Evolutionary conservation across 2,888 invertebrate genomes (phyloP).

Genomic region (Agrypnus murinus): DNA sequence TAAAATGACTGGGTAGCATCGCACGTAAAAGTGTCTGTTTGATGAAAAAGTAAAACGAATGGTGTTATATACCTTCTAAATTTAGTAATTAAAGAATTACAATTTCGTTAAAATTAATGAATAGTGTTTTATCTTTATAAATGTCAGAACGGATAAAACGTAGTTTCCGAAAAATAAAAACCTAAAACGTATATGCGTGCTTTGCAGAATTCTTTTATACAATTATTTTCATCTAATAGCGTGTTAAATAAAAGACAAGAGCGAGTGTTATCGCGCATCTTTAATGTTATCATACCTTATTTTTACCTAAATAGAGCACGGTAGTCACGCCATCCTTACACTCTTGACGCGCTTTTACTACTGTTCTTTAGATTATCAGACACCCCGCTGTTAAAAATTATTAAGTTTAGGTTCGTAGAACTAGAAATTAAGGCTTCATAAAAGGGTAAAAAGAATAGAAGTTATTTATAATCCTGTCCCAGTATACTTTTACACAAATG

Average conservation of each 20-base stretch:
- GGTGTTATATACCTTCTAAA: too few relatives aligned
- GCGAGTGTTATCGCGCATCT: conserved; percentile 52
- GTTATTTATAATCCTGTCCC: conserved; percentile 25
- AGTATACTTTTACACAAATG: conserved; percentile 26
- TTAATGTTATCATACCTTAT: conserved; percentile 53
- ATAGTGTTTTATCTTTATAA: conserved; percentile 22
- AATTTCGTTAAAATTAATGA: conserved; percentile 35
- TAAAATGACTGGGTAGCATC: too few relatives aligned
- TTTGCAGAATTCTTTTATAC: conserved; percentile 37
- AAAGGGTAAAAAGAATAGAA: conserved; percentile 6
- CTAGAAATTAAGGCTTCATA: conserved; percentile 33
- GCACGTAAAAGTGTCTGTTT: too few relatives aligned
- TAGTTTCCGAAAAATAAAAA: conserved; percentile 39
- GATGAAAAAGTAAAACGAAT: too few relatives aligned
- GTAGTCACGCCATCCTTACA: conserved; percentile 47
- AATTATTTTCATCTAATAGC: conserved; percentile 50
- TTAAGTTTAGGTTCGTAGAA: conserved; percentile 33
- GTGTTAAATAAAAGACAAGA: conserved; percentile 53
- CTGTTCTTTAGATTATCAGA: conserved; percentile 41
- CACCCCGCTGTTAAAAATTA: conserved; percentile 41
- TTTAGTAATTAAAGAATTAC: background rate
- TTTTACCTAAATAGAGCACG: conserved; percentile 51
- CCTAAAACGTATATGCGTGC: conserved; percentile 43
- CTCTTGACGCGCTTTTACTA: conserved; percentile 45
- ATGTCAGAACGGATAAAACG: conserved; percentile 34